Evolutionary conservation across 2,797 vertebrate species (phyloP).

Genomic region (Falco cherrug): DNA sequence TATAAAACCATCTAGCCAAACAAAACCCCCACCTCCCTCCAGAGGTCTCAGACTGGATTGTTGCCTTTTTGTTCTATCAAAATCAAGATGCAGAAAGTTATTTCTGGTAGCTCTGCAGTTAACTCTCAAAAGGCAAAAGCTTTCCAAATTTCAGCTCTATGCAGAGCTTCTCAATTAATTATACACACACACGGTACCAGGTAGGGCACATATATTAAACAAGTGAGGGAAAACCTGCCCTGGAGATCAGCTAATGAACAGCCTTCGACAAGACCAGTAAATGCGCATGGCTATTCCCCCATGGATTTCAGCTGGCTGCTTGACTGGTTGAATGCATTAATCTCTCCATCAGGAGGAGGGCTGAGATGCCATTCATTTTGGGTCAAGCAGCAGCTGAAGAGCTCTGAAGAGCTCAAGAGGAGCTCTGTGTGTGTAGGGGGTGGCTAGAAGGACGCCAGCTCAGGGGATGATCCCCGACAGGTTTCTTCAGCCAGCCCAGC

Average conservation of each 20-base stretch:
- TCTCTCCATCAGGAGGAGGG: background rate
- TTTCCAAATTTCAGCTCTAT: background rate
- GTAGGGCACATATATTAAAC: background rate
- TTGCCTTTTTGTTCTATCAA: background rate
- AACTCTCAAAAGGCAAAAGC: background rate
- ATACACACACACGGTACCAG: background rate
- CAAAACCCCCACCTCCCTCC: background rate
- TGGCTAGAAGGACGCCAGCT: background rate
- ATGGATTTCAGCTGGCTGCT: background rate
- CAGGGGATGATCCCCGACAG: background rate
- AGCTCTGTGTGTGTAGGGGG: background rate
- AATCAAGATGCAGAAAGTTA: background rate
- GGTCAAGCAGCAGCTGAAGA: background rate
- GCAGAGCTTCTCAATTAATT: background rate
- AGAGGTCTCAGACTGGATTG: background rate
- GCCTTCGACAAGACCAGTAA: background rate
- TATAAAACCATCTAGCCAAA: background rate
- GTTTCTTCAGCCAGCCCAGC: background rate
- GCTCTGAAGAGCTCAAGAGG: background rate
- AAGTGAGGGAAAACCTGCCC: background rate
- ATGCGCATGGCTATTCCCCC: background rate
- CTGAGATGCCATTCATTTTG: background rate
- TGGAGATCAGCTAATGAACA: background rate
- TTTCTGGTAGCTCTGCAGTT: background rate
- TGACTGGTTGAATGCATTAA: background rate